Evolutionary conservation across 2,888 invertebrate species (phyloP), one percentile per base, ranked within the genome.

Genomic region (Agriotes lineatus): DNA sequence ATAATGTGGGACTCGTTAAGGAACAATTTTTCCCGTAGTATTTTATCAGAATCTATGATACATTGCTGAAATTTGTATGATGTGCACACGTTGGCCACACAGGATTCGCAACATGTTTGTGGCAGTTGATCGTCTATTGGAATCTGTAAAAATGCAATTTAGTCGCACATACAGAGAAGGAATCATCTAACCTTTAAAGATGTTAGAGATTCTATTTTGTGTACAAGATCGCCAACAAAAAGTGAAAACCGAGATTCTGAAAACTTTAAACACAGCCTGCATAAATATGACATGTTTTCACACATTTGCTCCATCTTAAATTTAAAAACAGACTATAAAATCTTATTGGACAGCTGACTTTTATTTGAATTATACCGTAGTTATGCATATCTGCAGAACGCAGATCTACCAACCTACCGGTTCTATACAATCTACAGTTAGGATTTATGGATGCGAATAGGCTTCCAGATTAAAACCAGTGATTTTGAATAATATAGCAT

Each of bases 161-260:
- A 18, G 4, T 4, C 57, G 19, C 30, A 39, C 39, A 44, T 22
- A 25, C 12, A 45, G 14, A 7, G 39, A 30, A 50, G 16, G 19
- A 22, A 39, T 7, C 4, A 20, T 54, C 19, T 70, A 74, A 80
- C 81, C 76, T 78, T 80, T 48, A 81, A 74, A 5, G 78, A 77
- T 30, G 81, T 78, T 68, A 81, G 72, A 44, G 77, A 76, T 67
- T 81, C 79, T 42, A 81, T 65, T 75, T 80, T 79, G 63, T 76
- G 75, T 5, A 75, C 72, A 61, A 81, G 76, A 65, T 79, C 76
- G 20, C 75, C 78, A 18, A 72, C 75, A 50, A 78, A 77, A 10
- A 79, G 63, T 7, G 78, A 72, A 73, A 78, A 52, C 74, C 73
- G 69, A 75, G 76, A 48, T 71, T 75, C 37, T 58, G 73, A 58